phyloP scores from a whole-genome alignment of 2,113 vertebrate genomes.

The Jacana jacana region DNA sequence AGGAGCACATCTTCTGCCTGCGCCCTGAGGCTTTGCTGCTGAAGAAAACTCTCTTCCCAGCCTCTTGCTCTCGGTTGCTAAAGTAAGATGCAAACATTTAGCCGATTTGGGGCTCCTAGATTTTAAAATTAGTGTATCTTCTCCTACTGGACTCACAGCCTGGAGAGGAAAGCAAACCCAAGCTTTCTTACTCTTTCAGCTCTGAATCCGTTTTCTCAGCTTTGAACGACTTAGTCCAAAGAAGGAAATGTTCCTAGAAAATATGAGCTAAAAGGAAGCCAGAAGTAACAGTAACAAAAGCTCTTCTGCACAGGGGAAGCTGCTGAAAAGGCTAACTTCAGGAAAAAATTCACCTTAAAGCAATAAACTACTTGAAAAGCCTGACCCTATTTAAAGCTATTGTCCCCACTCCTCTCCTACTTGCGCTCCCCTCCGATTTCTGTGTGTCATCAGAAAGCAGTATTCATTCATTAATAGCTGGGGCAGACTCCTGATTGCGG shows the following conservation, averaged over 20 bases:
- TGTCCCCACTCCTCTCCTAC: neutral
- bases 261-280: neutral
- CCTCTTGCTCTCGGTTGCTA: neutral
- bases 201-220: neutral
- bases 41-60: neutral
- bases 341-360: neutral
- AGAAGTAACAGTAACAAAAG: neutral
- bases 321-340: neutral
- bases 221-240: neutral
- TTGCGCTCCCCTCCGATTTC: neutral
- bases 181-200: neutral
- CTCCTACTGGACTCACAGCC: neutral
- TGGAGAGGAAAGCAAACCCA: neutral
- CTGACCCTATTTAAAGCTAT: neutral
- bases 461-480: neutral
- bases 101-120: neutral
- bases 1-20: neutral
- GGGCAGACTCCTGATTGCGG: neutral
- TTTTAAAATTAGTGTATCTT: neutral
- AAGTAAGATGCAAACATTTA: neutral
- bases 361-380: neutral
- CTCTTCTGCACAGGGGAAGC: neutral
- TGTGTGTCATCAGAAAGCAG: neutral
- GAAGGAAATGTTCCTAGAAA: conserved; percentile 1
- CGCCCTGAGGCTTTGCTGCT: neutral